A percentile compares a stretch with the other conserved stretches of the same genome.
Evolutionary conservation across 2,113 vertebrate species (phyloP).

Genomic region (Oxyruncus cristatus): DNA sequence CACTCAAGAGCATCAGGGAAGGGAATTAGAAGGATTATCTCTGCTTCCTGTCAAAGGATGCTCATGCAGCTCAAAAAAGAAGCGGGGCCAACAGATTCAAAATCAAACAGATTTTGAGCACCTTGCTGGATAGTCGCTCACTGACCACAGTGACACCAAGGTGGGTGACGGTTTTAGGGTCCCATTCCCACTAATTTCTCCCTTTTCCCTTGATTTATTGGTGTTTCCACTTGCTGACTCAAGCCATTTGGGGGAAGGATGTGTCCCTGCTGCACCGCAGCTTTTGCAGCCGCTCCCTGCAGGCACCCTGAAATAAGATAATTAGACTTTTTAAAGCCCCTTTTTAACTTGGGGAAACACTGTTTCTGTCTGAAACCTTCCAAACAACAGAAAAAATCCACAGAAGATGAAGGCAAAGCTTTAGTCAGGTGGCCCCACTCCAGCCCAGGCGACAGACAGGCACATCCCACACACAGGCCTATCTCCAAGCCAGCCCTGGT

Average conservation of each 20-base stretch:
- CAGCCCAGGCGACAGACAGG: fast-evolving
- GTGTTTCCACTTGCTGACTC: background rate
- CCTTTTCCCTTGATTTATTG: background rate
- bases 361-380: background rate
- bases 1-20: background rate
- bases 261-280: fast-evolving
- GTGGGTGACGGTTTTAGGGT: background rate
- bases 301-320: background rate
- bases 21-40: background rate
- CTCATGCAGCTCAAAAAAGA: background rate
- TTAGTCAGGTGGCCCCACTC: fast-evolving
- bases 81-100: background rate
- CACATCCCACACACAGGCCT: background rate
- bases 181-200: background rate
- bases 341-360: background rate
- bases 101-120: background rate
- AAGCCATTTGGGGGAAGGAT: fast-evolving
- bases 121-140: background rate
- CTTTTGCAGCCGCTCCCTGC: background rate
- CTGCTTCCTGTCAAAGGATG: background rate
- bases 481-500: background rate
- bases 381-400: background rate
- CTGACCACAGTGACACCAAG: background rate
- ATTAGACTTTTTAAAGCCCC: background rate
- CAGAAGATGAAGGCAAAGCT: background rate